Base-by-base conservation (phyloP, 2,797 vertebrate genomes). In the Hydrocynus forskahlii region DNA sequence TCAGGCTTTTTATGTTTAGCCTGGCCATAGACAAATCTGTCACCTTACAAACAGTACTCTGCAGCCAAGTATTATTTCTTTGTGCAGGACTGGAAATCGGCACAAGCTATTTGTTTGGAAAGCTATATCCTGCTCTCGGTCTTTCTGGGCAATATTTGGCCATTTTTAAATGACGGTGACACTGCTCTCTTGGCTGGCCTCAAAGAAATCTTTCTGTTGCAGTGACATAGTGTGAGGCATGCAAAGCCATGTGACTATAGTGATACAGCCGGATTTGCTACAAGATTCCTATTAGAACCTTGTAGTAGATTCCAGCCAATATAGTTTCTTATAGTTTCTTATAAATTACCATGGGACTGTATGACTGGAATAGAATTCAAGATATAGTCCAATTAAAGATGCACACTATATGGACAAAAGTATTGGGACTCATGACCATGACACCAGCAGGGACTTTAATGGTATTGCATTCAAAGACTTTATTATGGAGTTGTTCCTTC, bases 1-100 rank as follows among this genome's bases (percentile, higher is more conserved):
- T 35, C 35, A 35, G 35, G 35, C 35, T 35, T 35, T 35, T 35
- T 35, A 35, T 35, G 35, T 35, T 35, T 35, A 35, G 35, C 35
- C 35, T 63, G 25, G 16, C 55, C 68, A 82, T 71, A 81, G 79
- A 78, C 54, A 64, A 66, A 19, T 19, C 43, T 48, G 63, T 79
- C 40, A 35, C 55, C 29, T 83, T 87, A 66, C 70, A 85, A 69
- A 77, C 7, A 59, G 67, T 35, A 64, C 50, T 79, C 76, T 79
- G 73, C 45, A 81, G 40, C 12, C 48, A 75, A 43, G 71, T 45
- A 76, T 45, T 80, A 35, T 35, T 48, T 48, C 45, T 12, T 48
- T 48, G 45, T 2, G 9, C 45, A 48, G 45, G 5, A 12, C 12
- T 12, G 12, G 12, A 48, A 48, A 48, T 12, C 12, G 12, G 45